A percentile compares a stretch with the other conserved stretches of the same genome.
Evolutionary conservation across 2,113 vertebrate genomes (phyloP).

Genomic region (Phyllostomus discolor): DNA sequence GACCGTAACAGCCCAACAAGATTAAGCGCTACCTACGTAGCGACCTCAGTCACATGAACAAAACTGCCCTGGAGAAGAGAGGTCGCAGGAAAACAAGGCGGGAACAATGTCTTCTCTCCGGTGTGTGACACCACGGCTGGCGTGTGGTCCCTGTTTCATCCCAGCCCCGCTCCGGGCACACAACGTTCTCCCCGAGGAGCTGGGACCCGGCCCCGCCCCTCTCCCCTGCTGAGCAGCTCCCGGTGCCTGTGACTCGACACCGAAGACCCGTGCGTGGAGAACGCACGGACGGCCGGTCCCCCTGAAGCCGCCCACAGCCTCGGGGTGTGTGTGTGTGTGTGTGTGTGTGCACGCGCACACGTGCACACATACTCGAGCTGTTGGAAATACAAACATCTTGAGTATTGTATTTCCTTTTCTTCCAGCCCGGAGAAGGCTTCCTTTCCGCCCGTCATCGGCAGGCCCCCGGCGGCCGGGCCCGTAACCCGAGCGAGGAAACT

Average conservation of each 20-base stretch:
- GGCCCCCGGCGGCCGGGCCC: neutral
- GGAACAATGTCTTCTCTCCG: neutral
- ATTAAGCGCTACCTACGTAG: neutral
- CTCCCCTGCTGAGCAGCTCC: accelerated
- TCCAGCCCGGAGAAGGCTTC: neutral
- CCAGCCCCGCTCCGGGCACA: too few species aligned
- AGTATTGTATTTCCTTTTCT: slow-evolving; percentile 12
- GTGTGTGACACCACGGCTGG: neutral
- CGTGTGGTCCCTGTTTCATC: neutral
- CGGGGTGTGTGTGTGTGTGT: neutral
- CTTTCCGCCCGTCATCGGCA: neutral
- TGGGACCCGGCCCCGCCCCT: too few species aligned
- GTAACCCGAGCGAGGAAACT: neutral
- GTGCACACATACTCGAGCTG: neutral
- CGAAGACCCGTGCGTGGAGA: accelerated
- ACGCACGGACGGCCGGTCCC: too few species aligned
- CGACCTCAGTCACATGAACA: neutral
- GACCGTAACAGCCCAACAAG: neutral
- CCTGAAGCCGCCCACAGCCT: neutral
- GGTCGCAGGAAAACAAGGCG: neutral
- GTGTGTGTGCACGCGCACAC: too few species aligned
- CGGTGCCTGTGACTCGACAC: neutral
- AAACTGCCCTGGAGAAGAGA: neutral
- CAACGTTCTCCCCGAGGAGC: neutral
- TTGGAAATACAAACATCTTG: slow-evolving; percentile 17